Conservation (phyloP, 2,888 invertebrate species). For the Nineta flava region DNA sequence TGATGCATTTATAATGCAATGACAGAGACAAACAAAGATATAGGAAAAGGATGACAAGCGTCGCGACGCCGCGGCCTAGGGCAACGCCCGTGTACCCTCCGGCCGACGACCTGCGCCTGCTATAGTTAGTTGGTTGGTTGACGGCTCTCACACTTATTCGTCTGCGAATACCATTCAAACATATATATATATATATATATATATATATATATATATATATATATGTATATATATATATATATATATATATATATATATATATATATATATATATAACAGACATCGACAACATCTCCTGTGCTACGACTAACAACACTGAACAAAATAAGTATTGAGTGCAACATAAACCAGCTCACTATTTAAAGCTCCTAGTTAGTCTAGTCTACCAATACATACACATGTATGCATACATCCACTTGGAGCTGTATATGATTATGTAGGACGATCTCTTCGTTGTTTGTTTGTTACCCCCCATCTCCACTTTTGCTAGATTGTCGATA, state of each 20-base stretch:
- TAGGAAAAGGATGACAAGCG: conserved; percentile 8
- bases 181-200: background rate
- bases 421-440: too few species aligned
- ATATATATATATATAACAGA: background rate
- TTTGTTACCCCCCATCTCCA: too few species aligned
- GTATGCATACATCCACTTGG: too few species aligned
- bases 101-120: conserved; percentile 5
- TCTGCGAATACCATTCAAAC: background rate
- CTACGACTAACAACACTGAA: too few species aligned
- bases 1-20: conserved; percentile 1
- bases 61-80: conserved; percentile 6
- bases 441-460: too few species aligned
- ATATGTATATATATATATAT: background rate
- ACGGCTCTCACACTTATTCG: background rate
- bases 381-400: too few species aligned
- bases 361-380: too few species aligned
- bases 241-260: background rate
- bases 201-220: background rate
- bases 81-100: conserved; percentile 6
- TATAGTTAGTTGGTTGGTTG: background rate
- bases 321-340: too few species aligned
- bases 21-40: background rate
- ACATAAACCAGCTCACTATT: too few species aligned
- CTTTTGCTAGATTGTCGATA: too few species aligned
- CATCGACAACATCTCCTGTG: background rate